phyloP scores from a whole-genome alignment of 2,113 vertebrate species.

The Alces alces region DNA sequence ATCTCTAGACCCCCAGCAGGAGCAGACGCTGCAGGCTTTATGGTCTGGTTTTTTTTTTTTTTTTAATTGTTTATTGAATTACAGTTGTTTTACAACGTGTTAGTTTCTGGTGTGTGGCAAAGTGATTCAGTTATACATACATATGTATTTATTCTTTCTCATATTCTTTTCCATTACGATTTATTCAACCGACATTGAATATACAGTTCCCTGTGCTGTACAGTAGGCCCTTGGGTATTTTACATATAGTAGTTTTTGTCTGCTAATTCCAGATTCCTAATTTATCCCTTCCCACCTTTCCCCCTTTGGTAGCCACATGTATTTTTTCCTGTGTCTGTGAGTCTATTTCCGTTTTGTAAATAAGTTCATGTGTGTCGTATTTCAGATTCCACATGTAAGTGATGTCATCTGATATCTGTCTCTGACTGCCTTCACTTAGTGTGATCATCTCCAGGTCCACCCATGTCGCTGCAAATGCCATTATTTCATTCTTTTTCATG shows the following conservation, averaged over 20 bases:
- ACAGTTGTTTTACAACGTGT: neutral
- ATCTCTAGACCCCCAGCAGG: neutral
- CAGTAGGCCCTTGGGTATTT: neutral
- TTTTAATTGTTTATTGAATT: neutral
- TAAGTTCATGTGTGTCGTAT: neutral
- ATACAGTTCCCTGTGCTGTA: accelerated
- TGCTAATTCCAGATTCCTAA: neutral
- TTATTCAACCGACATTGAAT: neutral
- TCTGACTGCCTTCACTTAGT: neutral
- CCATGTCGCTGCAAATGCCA: accelerated
- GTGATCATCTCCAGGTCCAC: neutral
- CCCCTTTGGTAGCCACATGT: neutral
- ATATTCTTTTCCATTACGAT: too few relatives aligned
- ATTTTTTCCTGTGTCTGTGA: neutral
- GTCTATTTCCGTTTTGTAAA: neutral
- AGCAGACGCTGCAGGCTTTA: neutral
- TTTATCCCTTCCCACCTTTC: neutral
- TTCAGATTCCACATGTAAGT: accelerated
- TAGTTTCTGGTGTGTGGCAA: neutral
- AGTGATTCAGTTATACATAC: accelerated
- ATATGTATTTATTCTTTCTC: accelerated
- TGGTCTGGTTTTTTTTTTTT: neutral
- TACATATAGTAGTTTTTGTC: neutral
- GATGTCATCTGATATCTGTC: accelerated
- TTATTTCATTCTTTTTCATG: neutral